A percentile compares a stretch with the other conserved stretches of the same genome.
These are phyloP conservation scores for Stratiomys singularior DNA, from an alignment of 2,888 invertebrate genomes.

Conservation along the genomic window DNA sequence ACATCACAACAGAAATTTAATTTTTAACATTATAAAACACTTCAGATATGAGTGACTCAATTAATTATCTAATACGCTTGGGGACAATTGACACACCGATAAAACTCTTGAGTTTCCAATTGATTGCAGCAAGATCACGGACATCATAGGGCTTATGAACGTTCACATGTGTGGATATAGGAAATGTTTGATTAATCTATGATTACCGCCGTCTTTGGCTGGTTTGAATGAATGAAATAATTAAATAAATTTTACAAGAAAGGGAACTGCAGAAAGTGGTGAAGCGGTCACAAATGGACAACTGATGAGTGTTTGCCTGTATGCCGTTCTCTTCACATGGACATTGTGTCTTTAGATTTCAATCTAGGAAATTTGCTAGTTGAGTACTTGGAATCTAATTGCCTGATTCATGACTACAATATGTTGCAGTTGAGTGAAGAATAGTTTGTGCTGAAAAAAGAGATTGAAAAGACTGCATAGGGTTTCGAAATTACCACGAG, in stretches of 20 bases:
- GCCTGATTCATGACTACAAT: not conserved
- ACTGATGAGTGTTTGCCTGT: slow-evolving; percentile 19
- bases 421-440: not conserved
- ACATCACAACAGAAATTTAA: no score
- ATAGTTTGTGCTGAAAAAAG: slow-evolving; percentile 1
- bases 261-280: slow-evolving; percentile 19
- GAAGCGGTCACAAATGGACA: slow-evolving; percentile 34
- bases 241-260: slow-evolving; percentile 30
- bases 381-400: slow-evolving; percentile 20
- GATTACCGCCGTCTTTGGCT: not conserved
- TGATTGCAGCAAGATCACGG: slow-evolving; percentile 21
- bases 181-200: slow-evolving; percentile 29
- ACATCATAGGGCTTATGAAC: not conserved
- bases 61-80: not conserved
- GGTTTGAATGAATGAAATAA: slow-evolving; percentile 41
- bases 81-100: not conserved
- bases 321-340: not conserved
- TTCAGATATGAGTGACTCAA: not conserved
- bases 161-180: not conserved
- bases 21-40: no score
- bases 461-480: no score
- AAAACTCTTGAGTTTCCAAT: slow-evolving; percentile 2
- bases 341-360: slow-evolving; percentile 9
- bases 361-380: slow-evolving; percentile 4
- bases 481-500: no score